Percentiles rank a stretch among this genome's conserved stretches.
Conservation (phyloP, 1,140 invertebrate species). For the Maconellicoccus hirsutus region DNA sequence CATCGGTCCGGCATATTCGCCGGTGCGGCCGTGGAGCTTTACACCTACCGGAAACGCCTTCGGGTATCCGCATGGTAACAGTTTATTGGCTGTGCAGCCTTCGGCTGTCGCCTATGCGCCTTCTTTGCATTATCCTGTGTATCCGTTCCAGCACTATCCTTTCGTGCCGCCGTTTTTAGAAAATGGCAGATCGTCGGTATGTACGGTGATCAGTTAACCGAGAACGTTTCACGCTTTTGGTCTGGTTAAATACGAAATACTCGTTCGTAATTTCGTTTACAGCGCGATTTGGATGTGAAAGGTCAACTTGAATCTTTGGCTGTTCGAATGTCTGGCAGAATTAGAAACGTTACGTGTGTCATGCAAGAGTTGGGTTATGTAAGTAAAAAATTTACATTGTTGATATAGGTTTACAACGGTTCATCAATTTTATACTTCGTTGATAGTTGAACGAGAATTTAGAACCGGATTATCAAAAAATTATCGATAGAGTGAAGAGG, state of each 20-base stretch:
- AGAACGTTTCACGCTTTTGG: neutral
- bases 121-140: constrained; percentile 6
- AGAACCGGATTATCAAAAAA: constrained; percentile 49
- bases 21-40: neutral
- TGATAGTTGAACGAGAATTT: constrained; percentile 38
- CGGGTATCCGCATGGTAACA: neutral
- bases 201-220: neutral
- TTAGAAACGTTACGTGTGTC: constrained; percentile 49
- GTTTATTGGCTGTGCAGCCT: neutral
- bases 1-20: neutral
- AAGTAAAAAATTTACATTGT: too few relatives aligned
- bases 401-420: too few relatives aligned
- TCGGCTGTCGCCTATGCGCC: neutral
- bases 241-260: neutral
- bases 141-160: neutral
- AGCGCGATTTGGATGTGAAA: constrained; percentile 41
- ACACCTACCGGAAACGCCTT: neutral
- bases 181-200: constrained; percentile 12
- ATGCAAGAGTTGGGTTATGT: constrained; percentile 55
- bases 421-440: constrained; percentile 14
- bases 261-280: neutral
- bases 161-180: neutral
- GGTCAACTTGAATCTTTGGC: constrained; percentile 44
- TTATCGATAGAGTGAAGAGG: constrained; percentile 43
- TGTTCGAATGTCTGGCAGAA: constrained; percentile 38